A percentile compares a stretch with the other conserved stretches of the same genome.
Evolutionary conservation across 2,113 vertebrate genomes (phyloP).

Genomic region (Cervus canadensis): DNA sequence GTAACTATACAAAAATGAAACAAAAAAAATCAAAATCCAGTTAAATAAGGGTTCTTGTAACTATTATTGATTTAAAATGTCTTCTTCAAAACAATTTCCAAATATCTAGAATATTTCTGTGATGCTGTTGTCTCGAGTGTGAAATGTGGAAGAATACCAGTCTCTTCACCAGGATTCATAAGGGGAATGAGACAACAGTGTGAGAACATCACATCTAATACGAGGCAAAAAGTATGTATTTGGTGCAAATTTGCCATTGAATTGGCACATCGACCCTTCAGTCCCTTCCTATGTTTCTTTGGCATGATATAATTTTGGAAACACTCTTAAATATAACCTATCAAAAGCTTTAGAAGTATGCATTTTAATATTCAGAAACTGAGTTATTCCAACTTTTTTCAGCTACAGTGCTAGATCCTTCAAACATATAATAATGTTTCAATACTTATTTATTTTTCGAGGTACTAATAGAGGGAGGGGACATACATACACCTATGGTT

Average conservation of each 20-base stretch:
- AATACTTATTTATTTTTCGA: neutral
- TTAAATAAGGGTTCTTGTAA: neutral
- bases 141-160: neutral
- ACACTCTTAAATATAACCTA: neutral
- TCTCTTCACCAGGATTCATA: too few relatives aligned
- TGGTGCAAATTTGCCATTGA: neutral
- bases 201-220: neutral
- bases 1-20: neutral
- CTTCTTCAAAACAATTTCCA: neutral
- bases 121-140: neutral
- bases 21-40: neutral
- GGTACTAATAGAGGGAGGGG: neutral
- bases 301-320: neutral
- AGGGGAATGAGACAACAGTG: neutral
- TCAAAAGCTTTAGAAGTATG: neutral
- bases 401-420: neutral
- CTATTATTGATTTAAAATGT: neutral
- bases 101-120: neutral
- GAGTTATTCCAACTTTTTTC: neutral
- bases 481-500: neutral
- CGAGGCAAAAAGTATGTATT: neutral
- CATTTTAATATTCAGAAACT: neutral
- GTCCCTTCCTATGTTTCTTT: neutral
- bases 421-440: slow-evolving; percentile 3
- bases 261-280: neutral